These are phyloP conservation scores for Plestiodon gilberti DNA, from an alignment of 2,113 vertebrate species.

Conservation along the genomic window DNA sequence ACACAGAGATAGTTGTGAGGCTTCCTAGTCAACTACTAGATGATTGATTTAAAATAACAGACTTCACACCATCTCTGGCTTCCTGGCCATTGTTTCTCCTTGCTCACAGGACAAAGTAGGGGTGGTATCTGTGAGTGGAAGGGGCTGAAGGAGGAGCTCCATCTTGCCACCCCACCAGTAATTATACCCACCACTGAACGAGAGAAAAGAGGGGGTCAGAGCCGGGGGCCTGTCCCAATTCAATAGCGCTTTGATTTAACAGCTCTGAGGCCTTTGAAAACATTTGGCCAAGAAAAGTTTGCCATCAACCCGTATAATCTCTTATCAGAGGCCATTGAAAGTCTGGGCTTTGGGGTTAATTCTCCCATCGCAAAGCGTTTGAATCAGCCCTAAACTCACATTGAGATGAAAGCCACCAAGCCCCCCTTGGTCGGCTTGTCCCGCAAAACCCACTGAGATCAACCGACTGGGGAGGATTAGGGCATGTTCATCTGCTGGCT, in stretches of 20 bases:
- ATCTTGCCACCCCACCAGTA: conserved; percentile 47
- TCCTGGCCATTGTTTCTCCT: not conserved
- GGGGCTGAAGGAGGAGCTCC: not conserved
- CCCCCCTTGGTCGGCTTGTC: conserved; percentile 82
- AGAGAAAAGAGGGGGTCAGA: conserved; percentile 42
- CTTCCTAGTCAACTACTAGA: not conserved
- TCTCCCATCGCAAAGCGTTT: conserved; percentile 98
- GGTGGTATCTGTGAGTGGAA: not conserved
- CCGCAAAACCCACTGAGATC: conserved; percentile 88
- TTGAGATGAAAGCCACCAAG: conserved; percentile 95
- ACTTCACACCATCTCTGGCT: not conserved
- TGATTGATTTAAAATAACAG: not conserved
- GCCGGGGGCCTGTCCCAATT: conserved; percentile 68
- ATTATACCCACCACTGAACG: conserved; percentile 53
- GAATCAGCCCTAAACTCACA: conserved; percentile 99
- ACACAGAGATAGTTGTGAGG: too few species aligned
- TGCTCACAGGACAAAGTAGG: not conserved
- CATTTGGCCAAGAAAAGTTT: conserved; percentile 90
- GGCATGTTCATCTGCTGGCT: conserved; percentile 93
- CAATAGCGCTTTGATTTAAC: conserved; percentile 88
- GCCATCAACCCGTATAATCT: conserved; percentile 99
- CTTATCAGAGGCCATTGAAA: conserved; percentile 98
- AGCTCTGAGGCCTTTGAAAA: conserved; percentile 90
- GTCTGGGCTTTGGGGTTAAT: conserved; percentile 96
- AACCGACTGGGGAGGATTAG: conserved; percentile 93